Evolutionary conservation across 2,113 vertebrate species (phyloP).

Genomic region (Spea multiplicata): DNA sequence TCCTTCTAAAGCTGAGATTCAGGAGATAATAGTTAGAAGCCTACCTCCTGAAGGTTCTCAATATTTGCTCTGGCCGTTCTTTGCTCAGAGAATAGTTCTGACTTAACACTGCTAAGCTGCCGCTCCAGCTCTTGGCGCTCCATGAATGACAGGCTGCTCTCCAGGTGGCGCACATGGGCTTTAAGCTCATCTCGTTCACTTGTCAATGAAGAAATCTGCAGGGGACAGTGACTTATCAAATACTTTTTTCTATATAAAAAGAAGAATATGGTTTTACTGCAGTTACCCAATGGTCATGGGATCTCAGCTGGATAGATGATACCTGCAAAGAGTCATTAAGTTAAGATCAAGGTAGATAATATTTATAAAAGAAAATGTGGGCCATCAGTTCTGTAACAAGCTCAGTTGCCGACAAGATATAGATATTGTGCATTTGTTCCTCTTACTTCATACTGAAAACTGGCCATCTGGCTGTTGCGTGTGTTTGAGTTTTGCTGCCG

Average conservation of each 20-base stretch:
- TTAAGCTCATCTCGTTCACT: conserved; percentile 37
- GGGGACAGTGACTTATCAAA: not conserved
- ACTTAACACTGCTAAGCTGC: conserved; percentile 61
- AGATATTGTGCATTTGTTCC: not conserved
- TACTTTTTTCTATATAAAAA: not conserved
- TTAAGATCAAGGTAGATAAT: not conserved
- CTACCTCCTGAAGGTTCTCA: conserved; percentile 67
- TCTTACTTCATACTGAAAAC: not conserved
- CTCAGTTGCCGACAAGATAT: too few relatives aligned
- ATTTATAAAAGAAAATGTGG: not conserved
- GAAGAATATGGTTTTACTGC: not conserved
- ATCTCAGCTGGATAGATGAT: too few relatives aligned
- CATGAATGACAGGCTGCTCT: conserved; percentile 54
- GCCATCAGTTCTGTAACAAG: too few relatives aligned
- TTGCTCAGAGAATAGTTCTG: conserved; percentile 65
- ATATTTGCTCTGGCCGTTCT: conserved; percentile 58
- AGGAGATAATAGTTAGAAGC: not conserved
- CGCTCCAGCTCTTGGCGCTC: conserved; percentile 66
- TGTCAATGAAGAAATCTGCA: conserved; percentile 34
- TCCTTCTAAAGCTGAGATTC: not conserved
- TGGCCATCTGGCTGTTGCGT: not conserved
- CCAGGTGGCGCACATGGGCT: conserved; percentile 10
- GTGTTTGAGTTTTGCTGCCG: conserved; percentile 11
- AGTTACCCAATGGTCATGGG: too few relatives aligned
- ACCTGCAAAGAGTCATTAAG: too few relatives aligned